Conservation (phyloP, 2,797 vertebrate genomes). For the Scomberomorus guttatus region DNA sequence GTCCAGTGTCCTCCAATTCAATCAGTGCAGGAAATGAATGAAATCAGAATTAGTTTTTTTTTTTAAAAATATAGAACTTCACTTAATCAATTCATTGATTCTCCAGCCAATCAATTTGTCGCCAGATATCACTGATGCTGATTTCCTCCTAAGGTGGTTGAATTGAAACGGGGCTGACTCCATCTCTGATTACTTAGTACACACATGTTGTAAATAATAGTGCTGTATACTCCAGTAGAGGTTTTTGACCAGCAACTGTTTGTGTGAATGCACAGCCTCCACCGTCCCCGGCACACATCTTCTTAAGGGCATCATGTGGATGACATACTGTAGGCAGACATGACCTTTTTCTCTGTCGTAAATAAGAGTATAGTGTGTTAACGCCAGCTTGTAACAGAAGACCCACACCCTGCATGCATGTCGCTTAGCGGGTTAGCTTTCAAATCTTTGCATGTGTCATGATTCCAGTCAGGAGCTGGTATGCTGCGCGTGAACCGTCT, state of each 20-base stretch:
- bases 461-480: conserved; percentile 65
- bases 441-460: conserved; percentile 79
- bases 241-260: conserved; percentile 81
- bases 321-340: conserved; percentile 64
- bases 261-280: conserved; percentile 72
- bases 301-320: conserved; percentile 65
- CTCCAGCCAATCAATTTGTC: conserved; percentile 19
- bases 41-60: conserved; percentile 8
- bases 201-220: conserved; percentile 79
- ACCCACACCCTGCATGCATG: conserved; percentile 74
- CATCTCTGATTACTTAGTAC: conserved; percentile 56
- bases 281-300: conserved; percentile 53
- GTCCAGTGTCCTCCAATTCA: conserved; percentile 59
- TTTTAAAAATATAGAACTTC: conserved; percentile 26
- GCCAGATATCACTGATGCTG: conserved; percentile 26
- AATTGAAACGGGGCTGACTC: conserved; percentile 61
- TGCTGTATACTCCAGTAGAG: conserved; percentile 76
- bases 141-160: conserved; percentile 51
- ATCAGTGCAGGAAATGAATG: conserved; percentile 23
- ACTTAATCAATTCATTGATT: conserved; percentile 19
- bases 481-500: conserved; percentile 52
- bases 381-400: conserved; percentile 75
- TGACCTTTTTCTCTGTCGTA: conserved; percentile 71
- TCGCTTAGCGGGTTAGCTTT: conserved; percentile 73
- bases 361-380: conserved; percentile 70